Percentiles rank a stretch among this genome's conserved stretches.
phyloP scores from a whole-genome alignment of 2,888 invertebrate species.

The Heterodera filipjevi region DNA sequence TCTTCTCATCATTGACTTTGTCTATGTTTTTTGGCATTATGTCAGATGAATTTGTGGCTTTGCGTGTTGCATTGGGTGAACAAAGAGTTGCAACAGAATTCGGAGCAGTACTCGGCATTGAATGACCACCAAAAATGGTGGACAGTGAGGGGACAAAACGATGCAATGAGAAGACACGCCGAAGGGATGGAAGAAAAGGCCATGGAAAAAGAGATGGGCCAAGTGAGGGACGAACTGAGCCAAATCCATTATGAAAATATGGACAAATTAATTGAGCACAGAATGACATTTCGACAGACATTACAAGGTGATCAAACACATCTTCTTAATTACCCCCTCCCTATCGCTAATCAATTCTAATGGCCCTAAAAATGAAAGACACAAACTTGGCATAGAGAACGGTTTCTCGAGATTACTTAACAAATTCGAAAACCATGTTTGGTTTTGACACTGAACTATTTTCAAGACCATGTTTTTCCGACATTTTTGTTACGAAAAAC shows the following conservation, averaged over 20 bases:
- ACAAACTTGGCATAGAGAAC: too few species aligned
- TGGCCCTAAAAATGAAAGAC: too few species aligned
- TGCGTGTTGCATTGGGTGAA: neutral
- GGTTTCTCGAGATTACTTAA: too few species aligned
- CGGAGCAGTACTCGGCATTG: neutral
- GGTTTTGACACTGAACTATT: too few species aligned
- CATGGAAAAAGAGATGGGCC: neutral
- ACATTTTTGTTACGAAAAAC: too few species aligned
- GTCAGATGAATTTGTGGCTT: neutral
- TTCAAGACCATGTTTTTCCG: too few species aligned
- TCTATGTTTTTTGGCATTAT: too few species aligned
- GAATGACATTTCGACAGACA: neutral
- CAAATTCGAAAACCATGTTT: too few species aligned
- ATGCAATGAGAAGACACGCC: neutral
- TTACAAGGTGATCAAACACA: neutral
- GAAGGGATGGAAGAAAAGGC: neutral
- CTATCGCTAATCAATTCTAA: too few species aligned
- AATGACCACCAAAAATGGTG: too few species aligned
- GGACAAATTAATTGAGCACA: neutral
- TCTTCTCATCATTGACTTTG: too few species aligned
- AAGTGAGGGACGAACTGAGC: neutral
- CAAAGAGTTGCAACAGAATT: neutral
- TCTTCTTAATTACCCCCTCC: too few species aligned
- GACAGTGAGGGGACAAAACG: neutral
- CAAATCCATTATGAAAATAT: neutral